Percentiles rank a stretch among this genome's conserved stretches.
phyloP scores from a whole-genome alignment of 2,113 vertebrate species.

The Microtus ochrogaster region DNA sequence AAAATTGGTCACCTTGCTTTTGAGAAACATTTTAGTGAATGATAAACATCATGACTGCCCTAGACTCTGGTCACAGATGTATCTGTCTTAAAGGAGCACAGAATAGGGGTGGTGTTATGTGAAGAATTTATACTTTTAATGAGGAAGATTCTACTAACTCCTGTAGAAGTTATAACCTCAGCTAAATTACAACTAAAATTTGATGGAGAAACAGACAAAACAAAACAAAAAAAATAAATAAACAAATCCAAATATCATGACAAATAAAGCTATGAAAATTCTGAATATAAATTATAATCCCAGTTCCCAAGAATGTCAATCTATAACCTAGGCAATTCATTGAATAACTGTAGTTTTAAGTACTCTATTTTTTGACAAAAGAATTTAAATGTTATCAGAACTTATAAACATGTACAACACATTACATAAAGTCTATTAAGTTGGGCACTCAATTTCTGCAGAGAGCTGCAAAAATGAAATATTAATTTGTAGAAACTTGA shows the following conservation, averaged over 20 bases:
- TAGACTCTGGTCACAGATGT: not conserved
- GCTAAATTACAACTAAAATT: not conserved
- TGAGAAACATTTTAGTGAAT: not conserved
- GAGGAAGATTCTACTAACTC: not conserved
- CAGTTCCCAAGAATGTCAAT: not conserved
- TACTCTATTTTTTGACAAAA: conserved; percentile 30
- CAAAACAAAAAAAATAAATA: not conserved
- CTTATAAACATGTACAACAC: not conserved
- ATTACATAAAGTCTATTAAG: conserved; percentile 52
- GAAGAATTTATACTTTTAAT: not conserved
- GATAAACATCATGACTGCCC: not conserved
- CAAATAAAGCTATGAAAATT: not conserved
- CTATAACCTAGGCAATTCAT: conserved; percentile 59
- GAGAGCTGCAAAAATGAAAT: conserved; percentile 63
- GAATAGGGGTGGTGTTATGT: not conserved
- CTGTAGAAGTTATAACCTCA: not conserved
- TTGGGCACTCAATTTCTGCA: conserved; percentile 60
- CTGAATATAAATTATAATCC: not conserved
- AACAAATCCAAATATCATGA: not conserved
- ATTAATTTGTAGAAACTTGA: conserved; percentile 77
- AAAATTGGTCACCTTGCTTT: not conserved
- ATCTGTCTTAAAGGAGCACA: not conserved
- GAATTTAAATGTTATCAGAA: conserved; percentile 49
- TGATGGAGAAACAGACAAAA: not conserved
- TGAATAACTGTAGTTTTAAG: conserved; percentile 63